Base-by-base conservation (phyloP, 2,888 invertebrate species). In the Euphydryas editha region DNA sequence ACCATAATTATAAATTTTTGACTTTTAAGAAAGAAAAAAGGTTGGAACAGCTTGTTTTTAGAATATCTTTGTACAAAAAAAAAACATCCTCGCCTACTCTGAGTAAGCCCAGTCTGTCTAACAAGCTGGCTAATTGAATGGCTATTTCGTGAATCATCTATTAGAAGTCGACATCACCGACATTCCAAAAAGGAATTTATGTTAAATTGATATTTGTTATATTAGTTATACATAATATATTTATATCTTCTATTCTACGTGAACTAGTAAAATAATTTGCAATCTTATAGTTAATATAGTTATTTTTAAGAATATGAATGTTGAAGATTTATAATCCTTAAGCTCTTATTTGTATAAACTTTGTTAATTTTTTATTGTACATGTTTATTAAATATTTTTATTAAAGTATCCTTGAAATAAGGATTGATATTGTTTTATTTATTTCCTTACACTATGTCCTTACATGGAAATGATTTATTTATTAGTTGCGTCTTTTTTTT, bases 401-500 rank as follows among this genome's bases (percentile, higher is more conserved):
- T 47, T 47, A 47, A 47, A 47, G 18, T 47, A 13, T 11, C 8
- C 13, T 47, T 15, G 11, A 13, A 18, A 18, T 47, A 11, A 21
- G 24, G 24, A 24, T 24, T 49, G 20, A 8, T 18, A 24, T 51
- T 24, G 51, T 51, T 51, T 51, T 51, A 51, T 51, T 51, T 51
- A n/a, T 24, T n/a, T 15, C 51, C 51, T 49, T 21, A 11, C 11
- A 11, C 13, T 56, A 56, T 39, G 15, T 13, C n/a, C 7, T n/a
- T 17, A 7, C 18, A 7, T 37, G 39, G n/a, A 20, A 62, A 10
- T 56, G 4, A 36, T 65, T 51, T 2, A 54, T 37, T 49, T 71
- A 24, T 46, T 65, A 46, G 73, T 69, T 46, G 55, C 8, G 6
- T 60, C 24, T 65, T 62, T 75, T 44, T n/a, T n/a, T 47, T 30